Evolutionary conservation across 1,140 invertebrate species (phyloP), one percentile per base, ranked within the genome.

Genomic region (Neodiprion virginianus): DNA sequence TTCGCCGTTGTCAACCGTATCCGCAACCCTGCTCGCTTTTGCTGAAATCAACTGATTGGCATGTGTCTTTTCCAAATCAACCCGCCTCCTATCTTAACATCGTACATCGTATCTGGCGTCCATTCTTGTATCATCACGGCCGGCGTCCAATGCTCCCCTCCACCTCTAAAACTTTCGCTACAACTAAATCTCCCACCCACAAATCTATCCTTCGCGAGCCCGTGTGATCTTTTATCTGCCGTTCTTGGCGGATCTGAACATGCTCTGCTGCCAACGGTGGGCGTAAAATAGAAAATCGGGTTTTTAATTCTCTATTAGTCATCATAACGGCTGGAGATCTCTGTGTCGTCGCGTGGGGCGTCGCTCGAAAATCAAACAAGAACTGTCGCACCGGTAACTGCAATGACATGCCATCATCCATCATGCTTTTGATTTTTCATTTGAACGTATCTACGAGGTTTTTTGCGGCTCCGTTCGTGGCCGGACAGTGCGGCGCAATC

Each of bases 261-360:
- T n/a, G 50, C 10, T 53, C n/a, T 53, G 10, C 50, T 53, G n/a
- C n/a, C 50, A 14, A 14, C 10, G 50, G 50, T 12, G 73, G 73
- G 1, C 73, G 73, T 12, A 74, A 40, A 7, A 74, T 61, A n/a
- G 73, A 74, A 12, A 74, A 69, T 3, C 73, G 71, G 12, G 75
- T 73, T 67, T 66, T 47, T 65, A 76, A 71, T 69, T 76, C 68
- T 66, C 75, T 9, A 10, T 53, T 67, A 67, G 74, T 48, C 53
- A 74, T 74, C 28, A 73, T 5, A 48, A 71, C 72, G 10, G 75
- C 72, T 11, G 75, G 77, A n/a, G 75, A 71, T 23, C 65, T 74
- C 10, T 48, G 8, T 23, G 75, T 78, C 14, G 71, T 67, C 12
- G 21, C 17, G 14, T 78, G 73, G 11, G 72, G 21, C 2, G 53